Evolutionary conservation across 2,797 vertebrate genomes (phyloP).

Genomic region (Cyprinodon diabolis): DNA sequence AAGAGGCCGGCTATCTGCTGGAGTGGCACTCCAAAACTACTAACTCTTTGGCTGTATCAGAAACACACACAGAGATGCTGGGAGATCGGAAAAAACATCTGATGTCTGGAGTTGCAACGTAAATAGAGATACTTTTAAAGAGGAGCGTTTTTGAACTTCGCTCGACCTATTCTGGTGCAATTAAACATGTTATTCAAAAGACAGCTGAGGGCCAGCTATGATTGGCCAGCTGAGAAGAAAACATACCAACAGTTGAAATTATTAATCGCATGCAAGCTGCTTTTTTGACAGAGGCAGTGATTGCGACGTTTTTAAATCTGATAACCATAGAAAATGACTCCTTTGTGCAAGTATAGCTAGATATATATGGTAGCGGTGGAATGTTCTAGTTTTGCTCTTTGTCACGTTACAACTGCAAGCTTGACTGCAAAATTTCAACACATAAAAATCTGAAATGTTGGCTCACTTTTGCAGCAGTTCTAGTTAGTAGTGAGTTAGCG

Average conservation of each 20-base stretch:
- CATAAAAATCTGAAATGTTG: not conserved
- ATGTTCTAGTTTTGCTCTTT: not conserved
- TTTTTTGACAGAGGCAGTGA: not conserved
- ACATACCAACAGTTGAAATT: not conserved
- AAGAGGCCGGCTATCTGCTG: constrained; percentile 68
- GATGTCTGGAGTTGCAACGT: constrained; percentile 8
- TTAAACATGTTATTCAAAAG: not conserved
- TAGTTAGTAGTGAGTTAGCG: too few relatives aligned
- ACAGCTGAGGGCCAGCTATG: not conserved
- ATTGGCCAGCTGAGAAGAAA: not conserved
- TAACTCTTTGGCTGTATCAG: constrained; percentile 60
- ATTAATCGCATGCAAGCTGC: not conserved
- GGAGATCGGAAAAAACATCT: constrained; percentile 15
- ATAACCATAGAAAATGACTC: not conserved
- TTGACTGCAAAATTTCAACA: not conserved
- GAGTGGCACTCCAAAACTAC: constrained; percentile 69
- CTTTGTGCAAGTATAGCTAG: not conserved
- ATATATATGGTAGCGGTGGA: not conserved
- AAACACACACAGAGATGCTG: constrained; percentile 36
- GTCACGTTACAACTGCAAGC: not conserved
- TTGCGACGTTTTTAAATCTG: constrained; percentile 2
- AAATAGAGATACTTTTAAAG: constrained; percentile 4
- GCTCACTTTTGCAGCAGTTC: not conserved
- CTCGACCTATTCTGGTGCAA: constrained; percentile 3
- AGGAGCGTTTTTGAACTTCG: constrained; percentile 8